Evolutionary conservation across 2,797 vertebrate species (phyloP), one percentile per base, ranked within the genome.

Genomic region (Channallabes apus): DNA sequence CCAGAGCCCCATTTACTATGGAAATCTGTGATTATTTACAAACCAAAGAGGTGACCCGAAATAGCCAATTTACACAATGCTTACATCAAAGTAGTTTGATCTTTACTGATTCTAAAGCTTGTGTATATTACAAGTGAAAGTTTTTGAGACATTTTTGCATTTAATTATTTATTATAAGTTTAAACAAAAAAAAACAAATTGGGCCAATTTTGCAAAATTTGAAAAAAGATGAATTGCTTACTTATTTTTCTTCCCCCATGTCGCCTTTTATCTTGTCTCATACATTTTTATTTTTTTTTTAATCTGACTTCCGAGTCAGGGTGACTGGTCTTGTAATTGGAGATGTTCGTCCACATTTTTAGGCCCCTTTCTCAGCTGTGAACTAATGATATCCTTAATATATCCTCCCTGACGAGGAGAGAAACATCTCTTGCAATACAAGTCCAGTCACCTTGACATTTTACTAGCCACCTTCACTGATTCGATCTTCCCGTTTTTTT

Each of bases 1-100:
- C 68, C 76, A 58, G 82, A 76, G 72, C 38, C 84, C 85, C 80
- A 86, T 88, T 88, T 81, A 86, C 86, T 90, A 88, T 90, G 87
- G 72, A 88, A 87, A 85, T 82, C 80, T 88, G 68, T 76, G 88
- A 71, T 89, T 89, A 90, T 89, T 87, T 86, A 84, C 77, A 84
- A 85, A 88, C 81, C 68, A 56, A n/a, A 85, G 64, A 79, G 83
- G 68, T 82, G 73, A 88, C 82, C 80, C 85, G 54, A 78, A 88
- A 84, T 51, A 27, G 11, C 8, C 59, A 41, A 15, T 80, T 35
- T 62, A 56, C 20, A 32, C 11, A 79, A 32, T 18, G 62, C 32
- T 62, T n/a, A 62, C 4, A 62, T 38, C 17, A 0, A 59, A 58
- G 27, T 76, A 76, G 27, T 59, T 78, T 14, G n/a, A 38, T 38